These are phyloP conservation scores for Drosophila ustulata DNA, from an alignment of 2,888 invertebrate species.

Conservation along the genomic window DNA sequence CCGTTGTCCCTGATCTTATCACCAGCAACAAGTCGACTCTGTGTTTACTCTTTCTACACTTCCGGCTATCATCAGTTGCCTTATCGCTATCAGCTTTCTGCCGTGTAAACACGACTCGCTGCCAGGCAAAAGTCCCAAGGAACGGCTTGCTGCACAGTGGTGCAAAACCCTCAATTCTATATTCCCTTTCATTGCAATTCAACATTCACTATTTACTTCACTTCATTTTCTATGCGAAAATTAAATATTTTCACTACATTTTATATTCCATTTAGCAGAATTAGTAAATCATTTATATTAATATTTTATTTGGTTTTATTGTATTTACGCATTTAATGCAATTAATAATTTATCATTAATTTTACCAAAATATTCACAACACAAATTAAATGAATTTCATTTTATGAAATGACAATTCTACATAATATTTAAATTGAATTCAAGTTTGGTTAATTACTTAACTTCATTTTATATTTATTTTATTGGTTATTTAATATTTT, in stretches of 20 bases:
- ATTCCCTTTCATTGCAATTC: not conserved
- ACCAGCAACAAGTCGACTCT: slow-evolving; percentile 11
- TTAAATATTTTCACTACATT: too few species aligned
- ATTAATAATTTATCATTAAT: not conserved
- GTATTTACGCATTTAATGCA: too few species aligned
- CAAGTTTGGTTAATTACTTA: too few species aligned
- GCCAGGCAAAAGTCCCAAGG: not conserved
- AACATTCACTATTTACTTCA: not conserved
- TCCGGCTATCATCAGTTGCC: slow-evolving; percentile 41
- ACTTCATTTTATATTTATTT: not conserved
- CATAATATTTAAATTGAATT: too few species aligned
- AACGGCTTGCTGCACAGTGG: slow-evolving; percentile 36
- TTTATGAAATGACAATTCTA: too few species aligned
- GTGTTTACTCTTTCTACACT: slow-evolving; percentile 51
- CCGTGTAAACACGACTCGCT: slow-evolving; percentile 33
- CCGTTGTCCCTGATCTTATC: slow-evolving; percentile 1
- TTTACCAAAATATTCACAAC: too few species aligned
- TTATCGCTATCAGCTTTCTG: slow-evolving; percentile 32
- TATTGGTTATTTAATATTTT: not conserved
- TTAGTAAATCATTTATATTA: not conserved
- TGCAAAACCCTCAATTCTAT: not conserved
- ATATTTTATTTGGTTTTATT: not conserved
- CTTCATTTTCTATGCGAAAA: too few species aligned
- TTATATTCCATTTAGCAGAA: too few species aligned
- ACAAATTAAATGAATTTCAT: too few species aligned